Evolutionary conservation across 2,888 invertebrate genomes (phyloP), one percentile per base, ranked within the genome.

Genomic region (Rotaria sp.): DNA sequence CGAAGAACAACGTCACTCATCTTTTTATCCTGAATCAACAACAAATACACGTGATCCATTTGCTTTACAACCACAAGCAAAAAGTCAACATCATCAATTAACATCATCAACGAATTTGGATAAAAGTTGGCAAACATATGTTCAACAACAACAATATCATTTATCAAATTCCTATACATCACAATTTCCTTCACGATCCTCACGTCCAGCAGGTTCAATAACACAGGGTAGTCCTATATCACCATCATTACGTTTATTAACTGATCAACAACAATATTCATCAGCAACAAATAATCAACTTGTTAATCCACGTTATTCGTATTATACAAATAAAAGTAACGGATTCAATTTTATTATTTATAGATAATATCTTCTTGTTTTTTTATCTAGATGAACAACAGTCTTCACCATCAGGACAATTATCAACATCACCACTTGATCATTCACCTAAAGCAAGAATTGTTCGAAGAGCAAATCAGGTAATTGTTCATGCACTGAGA

Each of bases 201-300:
- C 80, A 11, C 41, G 45, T 45, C 80, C 45, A 15, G 15, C 45
- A 41, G 80, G 80, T 45, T 80, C 80, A 11, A 80, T 80, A 38
- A 80, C 80, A 10, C 80, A 80, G 45, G 80, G 80, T 45, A 80
- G 80, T 80, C 80, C 80, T 15, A 45, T 80, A n/a, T 45, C 45
- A 80, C 26, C 45, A 35, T 67, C 35, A 21, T 67, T 35, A 67
- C 67, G 35, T 30, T 35, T 35, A 67, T 35, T 35, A 13, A 18
- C 67, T 35, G 67, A 67, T 35, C 67, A 67, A 80, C 26, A 41
- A 45, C 80, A 45, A 45, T 45, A 41, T 26, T 80, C 80, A 45
- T 80, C 80, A 45, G 41, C 80, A 45, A 26, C 80, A n/a, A 80
- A 45, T 80, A 80, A 45, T 80, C 67, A 67, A 18, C 15, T 80